These are phyloP conservation scores for Pogonocherus hispidulus DNA, from an alignment of 2,888 invertebrate species.

Conservation along the genomic window DNA sequence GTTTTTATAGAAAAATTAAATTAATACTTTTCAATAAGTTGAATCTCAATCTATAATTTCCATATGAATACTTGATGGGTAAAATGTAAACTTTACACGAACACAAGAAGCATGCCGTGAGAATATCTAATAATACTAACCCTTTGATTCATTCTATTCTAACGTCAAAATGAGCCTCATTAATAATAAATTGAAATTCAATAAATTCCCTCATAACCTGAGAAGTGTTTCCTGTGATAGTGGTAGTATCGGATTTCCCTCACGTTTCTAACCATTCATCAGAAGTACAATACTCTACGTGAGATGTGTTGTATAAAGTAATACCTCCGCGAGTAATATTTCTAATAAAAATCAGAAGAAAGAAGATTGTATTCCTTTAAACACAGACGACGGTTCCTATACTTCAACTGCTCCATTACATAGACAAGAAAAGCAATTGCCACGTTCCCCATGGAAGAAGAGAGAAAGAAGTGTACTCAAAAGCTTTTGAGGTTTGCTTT, in stretches of 20 bases:
- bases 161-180: background rate
- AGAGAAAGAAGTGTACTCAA: conserved; percentile 27
- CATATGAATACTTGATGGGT: too few species aligned
- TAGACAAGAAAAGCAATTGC: conserved; percentile 7
- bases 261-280: conserved; percentile 54
- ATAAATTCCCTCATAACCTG: conserved; percentile 12
- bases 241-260: conserved; percentile 46
- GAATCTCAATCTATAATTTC: too few species aligned
- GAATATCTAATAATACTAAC: too few species aligned
- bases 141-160: too few species aligned
- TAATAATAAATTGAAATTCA: conserved; percentile 19
- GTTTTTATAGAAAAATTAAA: too few species aligned
- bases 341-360: conserved; percentile 49
- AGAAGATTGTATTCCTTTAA: conserved; percentile 33
- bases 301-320: conserved; percentile 47
- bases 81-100: too few species aligned
- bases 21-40: too few species aligned
- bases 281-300: conserved; percentile 52
- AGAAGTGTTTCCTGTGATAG: conserved; percentile 43
- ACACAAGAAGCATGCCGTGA: too few species aligned
- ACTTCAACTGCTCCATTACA: background rate
- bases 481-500: conserved; percentile 31
- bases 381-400: conserved; percentile 7
- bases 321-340: conserved; percentile 44
- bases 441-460: background rate